Evolutionary conservation across 2,113 vertebrate species (phyloP).

Genomic region (Pelmatolapia mariae): DNA sequence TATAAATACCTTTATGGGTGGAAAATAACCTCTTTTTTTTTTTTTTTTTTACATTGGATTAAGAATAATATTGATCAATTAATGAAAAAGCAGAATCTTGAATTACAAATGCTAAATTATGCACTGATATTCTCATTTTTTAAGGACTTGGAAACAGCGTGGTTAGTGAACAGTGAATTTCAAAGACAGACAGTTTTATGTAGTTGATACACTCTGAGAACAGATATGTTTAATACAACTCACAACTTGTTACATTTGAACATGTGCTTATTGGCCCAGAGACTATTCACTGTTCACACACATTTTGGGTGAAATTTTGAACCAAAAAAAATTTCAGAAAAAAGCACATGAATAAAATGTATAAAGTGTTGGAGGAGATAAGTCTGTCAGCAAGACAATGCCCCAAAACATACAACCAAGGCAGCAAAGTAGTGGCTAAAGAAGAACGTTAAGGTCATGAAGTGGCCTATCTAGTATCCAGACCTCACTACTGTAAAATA

Average conservation of each 20-base stretch:
- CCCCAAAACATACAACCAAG: neutral
- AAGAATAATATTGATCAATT: neutral
- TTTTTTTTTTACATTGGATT: neutral
- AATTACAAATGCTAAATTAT: neutral
- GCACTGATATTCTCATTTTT: neutral
- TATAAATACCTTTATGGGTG: neutral
- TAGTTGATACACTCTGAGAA: neutral
- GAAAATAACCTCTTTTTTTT: neutral
- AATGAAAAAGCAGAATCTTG: neutral
- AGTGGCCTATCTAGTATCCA: neutral
- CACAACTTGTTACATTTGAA: neutral
- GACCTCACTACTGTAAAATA: neutral
- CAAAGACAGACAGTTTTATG: neutral
- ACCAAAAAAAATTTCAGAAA: neutral
- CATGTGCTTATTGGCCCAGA: neutral
- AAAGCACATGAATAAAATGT: neutral
- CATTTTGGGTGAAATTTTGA: neutral
- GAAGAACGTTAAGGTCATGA: neutral
- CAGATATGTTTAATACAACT: neutral
- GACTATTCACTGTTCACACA: neutral
- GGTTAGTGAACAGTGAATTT: neutral
- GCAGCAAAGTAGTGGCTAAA: neutral
- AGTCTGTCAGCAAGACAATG: rapidly evolving
- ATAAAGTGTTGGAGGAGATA: neutral
- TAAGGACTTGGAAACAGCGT: neutral